Evolutionary conservation across 2,888 invertebrate species (phyloP), one percentile per base, ranked within the genome.

Genomic region (Standfussiana lucernea): DNA sequence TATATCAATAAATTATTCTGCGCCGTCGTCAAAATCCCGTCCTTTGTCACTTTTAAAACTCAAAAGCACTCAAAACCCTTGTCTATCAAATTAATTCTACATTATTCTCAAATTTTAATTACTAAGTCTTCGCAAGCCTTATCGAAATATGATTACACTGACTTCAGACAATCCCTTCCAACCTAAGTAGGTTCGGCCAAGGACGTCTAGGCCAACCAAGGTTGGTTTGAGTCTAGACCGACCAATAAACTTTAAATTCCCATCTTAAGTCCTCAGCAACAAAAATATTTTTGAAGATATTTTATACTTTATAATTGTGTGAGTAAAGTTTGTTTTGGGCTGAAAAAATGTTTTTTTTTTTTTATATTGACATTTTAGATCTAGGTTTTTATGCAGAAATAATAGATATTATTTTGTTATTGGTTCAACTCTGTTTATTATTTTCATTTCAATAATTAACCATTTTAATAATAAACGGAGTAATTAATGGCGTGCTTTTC

Each of bases 191-290:
- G 77, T 77, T 80, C 62, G 71, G 73, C 47, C 79, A 86, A 90
- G 89, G 89, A 65, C 84, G 89, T 91, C 90, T 90, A 83, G 88
- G 74, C 84, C 85, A 74, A 37, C 24, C 50, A 75, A 82, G 84
- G 75, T 81, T 82, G 37, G 18, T 66, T 59, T 59, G 61, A 86
- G 84, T 85, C 71, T 77, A 77, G 83, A 72, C 77, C 32, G 59
- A 42, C 45, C 66, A 67, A 84, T 47, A 56, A 77, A 76, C 32
- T 78, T 72, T 28, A 59, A 82, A 83, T 67, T 68, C 40, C 53
- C 10, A 72, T 67, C 73, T 70, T 56, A 40, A 32, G 3, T 32
- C 53, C 75, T 53, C 21, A 64, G 15, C 24, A 15, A 37, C 50
- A 69, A 67, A 68, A 50, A 74, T 74, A 77, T 77, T 81, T 79